These are phyloP conservation scores for Octodonta nipae DNA, from an alignment of 2,888 invertebrate genomes.

Conservation along the genomic window DNA sequence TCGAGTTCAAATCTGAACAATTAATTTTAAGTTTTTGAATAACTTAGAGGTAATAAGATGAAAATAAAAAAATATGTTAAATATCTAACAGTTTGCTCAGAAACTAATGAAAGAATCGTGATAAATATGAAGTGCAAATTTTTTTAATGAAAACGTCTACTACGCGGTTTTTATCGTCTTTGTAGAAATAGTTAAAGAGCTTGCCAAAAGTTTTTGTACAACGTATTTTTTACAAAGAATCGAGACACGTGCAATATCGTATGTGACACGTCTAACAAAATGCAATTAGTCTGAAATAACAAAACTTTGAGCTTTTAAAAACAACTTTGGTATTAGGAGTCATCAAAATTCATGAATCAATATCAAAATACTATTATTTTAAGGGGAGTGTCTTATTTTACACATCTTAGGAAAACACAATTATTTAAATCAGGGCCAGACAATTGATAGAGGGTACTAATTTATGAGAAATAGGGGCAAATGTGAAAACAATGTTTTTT, in stretches of 20 bases:
- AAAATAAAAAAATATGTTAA: background rate
- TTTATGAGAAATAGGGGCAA: too few relatives aligned
- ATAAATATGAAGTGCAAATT: conserved; percentile 15
- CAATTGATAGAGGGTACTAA: too few relatives aligned
- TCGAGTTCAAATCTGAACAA: conserved; percentile 5
- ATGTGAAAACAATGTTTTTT: too few relatives aligned
- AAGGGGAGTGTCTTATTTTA: too few relatives aligned
- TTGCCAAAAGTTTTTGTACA: conserved; percentile 10
- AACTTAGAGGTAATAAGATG: background rate
- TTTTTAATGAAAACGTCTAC: conserved; percentile 8
- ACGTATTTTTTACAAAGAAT: conserved; percentile 6
- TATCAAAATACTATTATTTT: too few relatives aligned
- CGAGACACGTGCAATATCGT: background rate
- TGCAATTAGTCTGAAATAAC: background rate
- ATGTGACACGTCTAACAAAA: conserved; percentile 4
- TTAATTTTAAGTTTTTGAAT: conserved; percentile 6
- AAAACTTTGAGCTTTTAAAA: background rate
- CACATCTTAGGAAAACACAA: too few relatives aligned
- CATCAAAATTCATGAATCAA: too few relatives aligned
- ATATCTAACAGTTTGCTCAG: conserved; percentile 11
- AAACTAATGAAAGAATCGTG: conserved; percentile 10
- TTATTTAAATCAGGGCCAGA: too few relatives aligned
- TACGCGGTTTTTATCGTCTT: too few relatives aligned
- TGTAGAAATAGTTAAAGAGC: conserved; percentile 4
- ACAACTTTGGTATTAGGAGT: too few relatives aligned